Conservation (phyloP, 2,113 vertebrate genomes). For the Haliaeetus leucogaster region DNA sequence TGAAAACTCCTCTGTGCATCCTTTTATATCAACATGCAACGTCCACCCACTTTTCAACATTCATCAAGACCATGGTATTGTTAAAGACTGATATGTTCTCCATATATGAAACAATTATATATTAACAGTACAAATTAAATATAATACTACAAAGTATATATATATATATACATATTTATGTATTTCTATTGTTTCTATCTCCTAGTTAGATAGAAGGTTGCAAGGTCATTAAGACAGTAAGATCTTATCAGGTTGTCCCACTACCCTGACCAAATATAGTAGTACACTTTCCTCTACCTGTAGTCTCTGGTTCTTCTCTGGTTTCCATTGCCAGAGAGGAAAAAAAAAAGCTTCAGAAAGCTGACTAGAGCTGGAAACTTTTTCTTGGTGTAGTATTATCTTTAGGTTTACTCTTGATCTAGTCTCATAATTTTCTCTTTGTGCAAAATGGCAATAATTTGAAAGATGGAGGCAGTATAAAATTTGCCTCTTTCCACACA, state of each 20-base stretch:
- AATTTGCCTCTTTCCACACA: not conserved
- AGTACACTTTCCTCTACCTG: not conserved
- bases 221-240: not conserved
- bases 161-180: accelerated
- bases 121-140: not conserved
- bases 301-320: not conserved
- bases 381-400: not conserved
- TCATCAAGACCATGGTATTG: not conserved
- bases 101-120: not conserved
- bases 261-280: not conserved
- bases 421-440: not conserved
- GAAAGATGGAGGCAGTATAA: not conserved
- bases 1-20: not conserved
- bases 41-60: not conserved
- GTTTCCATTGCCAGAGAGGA: not conserved
- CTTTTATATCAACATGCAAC: not conserved
- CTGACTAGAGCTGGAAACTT: not conserved
- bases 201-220: not conserved
- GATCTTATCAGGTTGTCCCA: not conserved
- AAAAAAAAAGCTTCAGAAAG: not conserved
- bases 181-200: not conserved
- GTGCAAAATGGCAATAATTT: not conserved
- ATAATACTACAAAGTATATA: not conserved
- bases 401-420: not conserved
- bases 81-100: not conserved